Percentiles rank a stretch among this genome's conserved stretches.
Evolutionary conservation across 2,113 vertebrate genomes (phyloP).

Genomic region (Serilophus lunatus): DNA sequence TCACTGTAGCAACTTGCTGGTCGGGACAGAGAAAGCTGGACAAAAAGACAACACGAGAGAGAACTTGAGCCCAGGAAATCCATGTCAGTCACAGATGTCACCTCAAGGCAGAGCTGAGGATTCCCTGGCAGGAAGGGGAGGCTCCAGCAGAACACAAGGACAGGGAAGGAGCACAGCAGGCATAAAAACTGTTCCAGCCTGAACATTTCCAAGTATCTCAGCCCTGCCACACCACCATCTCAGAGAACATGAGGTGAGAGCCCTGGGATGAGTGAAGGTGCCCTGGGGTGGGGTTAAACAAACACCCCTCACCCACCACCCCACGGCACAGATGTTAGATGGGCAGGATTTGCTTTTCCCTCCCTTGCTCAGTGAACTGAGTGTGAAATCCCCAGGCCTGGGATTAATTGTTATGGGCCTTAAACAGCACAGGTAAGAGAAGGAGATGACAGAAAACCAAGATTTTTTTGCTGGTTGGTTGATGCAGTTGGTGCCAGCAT

Average conservation of each 20-base stretch:
- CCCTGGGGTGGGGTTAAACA: not conserved
- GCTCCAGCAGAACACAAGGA: not conserved
- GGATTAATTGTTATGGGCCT: rapidly evolving
- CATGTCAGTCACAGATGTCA: not conserved
- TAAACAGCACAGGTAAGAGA: not conserved
- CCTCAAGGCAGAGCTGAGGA: not conserved
- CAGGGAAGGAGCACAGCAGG: not conserved
- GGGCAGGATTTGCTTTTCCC: not conserved
- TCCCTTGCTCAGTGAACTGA: not conserved
- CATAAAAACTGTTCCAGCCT: not conserved
- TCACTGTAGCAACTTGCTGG: not conserved
- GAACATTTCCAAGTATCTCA: not conserved
- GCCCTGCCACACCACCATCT: not conserved
- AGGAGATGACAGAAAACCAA: not conserved
- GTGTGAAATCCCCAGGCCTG: not conserved
- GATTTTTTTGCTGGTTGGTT: not conserved
- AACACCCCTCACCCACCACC: not conserved
- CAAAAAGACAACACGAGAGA: not conserved
- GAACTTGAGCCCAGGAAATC: not conserved
- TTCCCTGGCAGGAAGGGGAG: not conserved
- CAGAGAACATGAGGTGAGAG: not conserved
- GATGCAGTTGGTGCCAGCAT: not conserved
- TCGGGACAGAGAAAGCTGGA: not conserved
- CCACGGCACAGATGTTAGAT: not conserved
- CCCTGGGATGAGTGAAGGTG: not conserved